Base-by-base conservation (phyloP, 2,888 invertebrate genomes). In the Agrenia bidenticulata region DNA sequence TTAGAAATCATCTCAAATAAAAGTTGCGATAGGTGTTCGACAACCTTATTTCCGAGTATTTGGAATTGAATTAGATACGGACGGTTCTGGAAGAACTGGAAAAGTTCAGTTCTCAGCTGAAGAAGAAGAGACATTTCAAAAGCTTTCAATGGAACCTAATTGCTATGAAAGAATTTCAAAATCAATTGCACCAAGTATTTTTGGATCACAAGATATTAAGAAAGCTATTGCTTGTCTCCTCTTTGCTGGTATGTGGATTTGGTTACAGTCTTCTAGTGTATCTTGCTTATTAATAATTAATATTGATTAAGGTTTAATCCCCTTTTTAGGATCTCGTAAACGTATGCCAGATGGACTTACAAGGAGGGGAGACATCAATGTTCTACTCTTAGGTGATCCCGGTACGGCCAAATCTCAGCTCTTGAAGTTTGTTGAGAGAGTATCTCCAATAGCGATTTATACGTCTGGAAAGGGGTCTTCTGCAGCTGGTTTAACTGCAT, bases 391-490 rank as follows among this genome's bases (percentile, higher is more conserved):
- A 27, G 99, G 99, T 49, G 99, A 99, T 83, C 99, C 99, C 0
- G 99, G 99, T 77, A 99, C 99, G 0, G 99, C 99, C n/a, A 99
- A 99, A 80, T 96, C 96, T 0, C 99, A 99, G 80, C 82, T 99
- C 64, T 82, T 99, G 11, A 99, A 99, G 82, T 99, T 99, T 79
- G 97, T 96, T 0, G 97, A 99, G 80, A 89, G 88, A 77, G 94
- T 94, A 21, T 85, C 96, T 0, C 97, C 96, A 0, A 90, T 97
- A 76, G 94, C 90, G 0, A 92, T 96, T 2, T 99, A 99, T 79
- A 99, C 98, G 0, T 98, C 97, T 0, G 99, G 99, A n/a, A 99
- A 99, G 82, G 99, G 99, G 1, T 96, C 96, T 73, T 97, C 96
- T 77, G 99, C 99, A 1, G 99, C 99, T 67, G 99, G 99, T 81